These are phyloP conservation scores for Phyto melanocephala DNA, from an alignment of 2,888 invertebrate species.

Conservation along the genomic window DNA sequence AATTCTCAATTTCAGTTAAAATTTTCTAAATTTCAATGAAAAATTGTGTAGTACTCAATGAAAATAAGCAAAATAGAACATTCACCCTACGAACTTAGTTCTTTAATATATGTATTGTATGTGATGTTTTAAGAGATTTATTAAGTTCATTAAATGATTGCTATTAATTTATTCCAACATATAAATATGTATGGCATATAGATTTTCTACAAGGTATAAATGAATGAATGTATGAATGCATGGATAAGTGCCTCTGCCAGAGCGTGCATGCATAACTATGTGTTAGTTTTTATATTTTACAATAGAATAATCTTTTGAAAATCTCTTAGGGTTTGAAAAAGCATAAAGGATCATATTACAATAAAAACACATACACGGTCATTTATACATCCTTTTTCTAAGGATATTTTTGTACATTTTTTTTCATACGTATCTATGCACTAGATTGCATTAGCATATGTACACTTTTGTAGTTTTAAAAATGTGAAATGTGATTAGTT, in stretches of 20 bases:
- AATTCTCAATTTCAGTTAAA: too few relatives aligned
- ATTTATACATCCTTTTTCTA: neutral
- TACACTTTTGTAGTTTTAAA: too few relatives aligned
- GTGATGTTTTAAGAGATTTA: too few relatives aligned
- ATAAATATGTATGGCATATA: slow-evolving; percentile 9
- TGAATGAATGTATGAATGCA: neutral
- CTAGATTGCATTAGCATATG: too few relatives aligned
- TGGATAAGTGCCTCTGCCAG: neutral
- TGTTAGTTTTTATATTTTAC: slow-evolving; percentile 30
- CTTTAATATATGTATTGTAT: too few relatives aligned
- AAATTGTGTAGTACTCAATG: too few relatives aligned
- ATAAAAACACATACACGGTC: neutral
- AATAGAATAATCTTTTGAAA: slow-evolving; percentile 45
- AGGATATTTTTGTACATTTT: slow-evolving; percentile 11
- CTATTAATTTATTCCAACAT: slow-evolving; percentile 3
- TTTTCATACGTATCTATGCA: too few relatives aligned
- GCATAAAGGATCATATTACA: slow-evolving; percentile 8
- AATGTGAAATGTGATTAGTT: too few relatives aligned
- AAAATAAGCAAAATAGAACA: too few relatives aligned
- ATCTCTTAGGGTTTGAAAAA: slow-evolving; percentile 39
- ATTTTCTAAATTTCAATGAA: too few relatives aligned
- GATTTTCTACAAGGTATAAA: slow-evolving; percentile 8
- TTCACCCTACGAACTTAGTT: too few relatives aligned
- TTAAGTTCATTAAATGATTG: neutral
- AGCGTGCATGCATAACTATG: neutral